A percentile compares a stretch with the other conserved stretches of the same genome.
Conservation (phyloP, 2,888 invertebrate species). For the Melanchra persicariae region DNA sequence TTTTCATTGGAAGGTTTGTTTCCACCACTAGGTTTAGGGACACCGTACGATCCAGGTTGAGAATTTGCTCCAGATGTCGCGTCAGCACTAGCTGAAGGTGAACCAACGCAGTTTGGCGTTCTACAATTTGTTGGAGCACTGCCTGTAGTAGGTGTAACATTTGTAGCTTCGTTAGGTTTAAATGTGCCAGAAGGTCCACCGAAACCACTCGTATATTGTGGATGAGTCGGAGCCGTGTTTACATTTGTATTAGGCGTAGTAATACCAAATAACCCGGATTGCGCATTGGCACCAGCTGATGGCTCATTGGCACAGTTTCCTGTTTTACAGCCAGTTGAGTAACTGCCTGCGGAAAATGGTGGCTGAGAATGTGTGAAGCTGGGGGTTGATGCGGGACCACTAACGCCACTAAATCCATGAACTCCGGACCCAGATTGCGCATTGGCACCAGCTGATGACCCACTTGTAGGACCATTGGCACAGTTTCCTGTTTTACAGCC, state of each 20-base stretch:
- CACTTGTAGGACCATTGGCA: conserved; percentile 15
- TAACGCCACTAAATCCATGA: conserved; percentile 28
- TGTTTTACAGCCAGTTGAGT: conserved; percentile 40
- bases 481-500: conserved; percentile 52
- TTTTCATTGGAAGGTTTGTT: conserved; percentile 39
- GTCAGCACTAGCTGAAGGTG: conserved; percentile 20
- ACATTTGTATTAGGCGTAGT: conserved; percentile 24
- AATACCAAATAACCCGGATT: conserved; percentile 28
- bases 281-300: conserved; percentile 2
- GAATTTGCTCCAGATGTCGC: conserved; percentile 22
- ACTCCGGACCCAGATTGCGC: conserved; percentile 23
- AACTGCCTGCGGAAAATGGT: conserved; percentile 19
- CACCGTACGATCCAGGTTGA: conserved; percentile 31
- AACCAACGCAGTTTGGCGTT: conserved; percentile 43
- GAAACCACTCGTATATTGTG: conserved; percentile 43
- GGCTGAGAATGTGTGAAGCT: conserved; percentile 30
- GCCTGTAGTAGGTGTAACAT: conserved; percentile 61
- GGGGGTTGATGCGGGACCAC: conserved; percentile 31
- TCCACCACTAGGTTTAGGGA: conserved; percentile 35
- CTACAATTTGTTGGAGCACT: conserved; percentile 49
- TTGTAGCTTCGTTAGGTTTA: conserved; percentile 46
- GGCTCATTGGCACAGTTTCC: conserved; percentile 37
- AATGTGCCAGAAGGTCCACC: conserved; percentile 29
- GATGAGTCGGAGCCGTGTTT: conserved; percentile 19
- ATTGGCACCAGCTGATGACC: too few species aligned